phyloP scores from a whole-genome alignment of 2,888 invertebrate species.

The Spisula subtruncata region DNA sequence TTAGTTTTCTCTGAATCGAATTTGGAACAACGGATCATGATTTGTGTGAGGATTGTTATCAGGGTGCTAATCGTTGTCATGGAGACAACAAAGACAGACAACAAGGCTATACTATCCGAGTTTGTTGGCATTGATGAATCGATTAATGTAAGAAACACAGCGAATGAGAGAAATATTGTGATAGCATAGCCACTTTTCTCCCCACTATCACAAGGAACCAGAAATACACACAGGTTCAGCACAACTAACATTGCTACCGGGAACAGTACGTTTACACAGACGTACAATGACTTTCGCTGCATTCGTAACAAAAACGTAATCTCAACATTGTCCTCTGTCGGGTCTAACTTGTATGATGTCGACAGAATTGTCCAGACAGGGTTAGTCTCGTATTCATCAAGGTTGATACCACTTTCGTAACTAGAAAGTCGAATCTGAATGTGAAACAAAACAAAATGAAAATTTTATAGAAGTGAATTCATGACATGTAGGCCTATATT shows the following conservation, averaged over 20 bases:
- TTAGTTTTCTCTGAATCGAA: neutral
- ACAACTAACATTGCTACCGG: constrained; percentile 40
- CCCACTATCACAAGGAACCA: constrained; percentile 45
- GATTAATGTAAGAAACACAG: constrained; percentile 53
- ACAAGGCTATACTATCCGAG: constrained; percentile 35
- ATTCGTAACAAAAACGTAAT: constrained; percentile 28
- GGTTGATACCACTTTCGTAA: constrained; percentile 9
- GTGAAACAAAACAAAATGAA: no score
- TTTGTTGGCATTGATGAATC: constrained; percentile 49
- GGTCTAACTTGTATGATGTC: neutral
- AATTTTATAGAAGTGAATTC: no score
- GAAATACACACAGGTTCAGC: constrained; percentile 43
- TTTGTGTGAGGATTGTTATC: constrained; percentile 40
- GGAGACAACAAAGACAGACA: constrained; percentile 51
- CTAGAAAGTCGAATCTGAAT: neutral
- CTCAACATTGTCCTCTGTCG: neutral
- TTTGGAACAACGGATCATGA: constrained; percentile 24
- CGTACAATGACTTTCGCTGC: constrained; percentile 40
- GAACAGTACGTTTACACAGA: constrained; percentile 18
- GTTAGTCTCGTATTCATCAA: constrained; percentile 30
- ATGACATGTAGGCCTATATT: no score
- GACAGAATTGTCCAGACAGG: constrained; percentile 43
- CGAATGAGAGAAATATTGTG: constrained; percentile 58
- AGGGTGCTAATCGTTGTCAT: constrained; percentile 49
- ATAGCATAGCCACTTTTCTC: constrained; percentile 54